phyloP scores from a whole-genome alignment of 1,140 invertebrate species.

The Thalassaphorura encarpata region DNA sequence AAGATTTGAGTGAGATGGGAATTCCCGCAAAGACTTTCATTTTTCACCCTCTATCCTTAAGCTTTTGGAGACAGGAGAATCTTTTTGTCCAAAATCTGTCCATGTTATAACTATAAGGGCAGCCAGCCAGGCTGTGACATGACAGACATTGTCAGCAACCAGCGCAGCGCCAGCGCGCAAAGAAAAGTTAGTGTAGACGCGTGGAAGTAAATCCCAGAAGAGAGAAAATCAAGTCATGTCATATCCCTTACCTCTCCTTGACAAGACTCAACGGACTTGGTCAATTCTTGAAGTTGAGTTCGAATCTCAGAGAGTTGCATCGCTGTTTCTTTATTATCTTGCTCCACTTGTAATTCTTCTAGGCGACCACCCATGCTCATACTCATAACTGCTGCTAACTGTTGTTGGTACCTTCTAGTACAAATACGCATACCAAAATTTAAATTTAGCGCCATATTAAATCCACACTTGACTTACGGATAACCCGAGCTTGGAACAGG shows the following conservation, averaged over 20 bases:
- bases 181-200: not conserved
- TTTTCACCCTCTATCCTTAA: too few species aligned
- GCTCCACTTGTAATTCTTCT: slow-evolving; percentile 72
- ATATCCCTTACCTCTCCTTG: slow-evolving; percentile 61
- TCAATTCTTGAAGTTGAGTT: slow-evolving; percentile 79
- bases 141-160: too few species aligned
- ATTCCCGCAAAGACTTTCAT: too few species aligned
- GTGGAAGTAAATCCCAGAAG: not conserved
- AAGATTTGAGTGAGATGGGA: too few species aligned
- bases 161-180: too few species aligned
- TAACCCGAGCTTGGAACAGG: slow-evolving; percentile 24
- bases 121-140: too few species aligned
- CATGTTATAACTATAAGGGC: not conserved
- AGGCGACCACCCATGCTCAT: slow-evolving; percentile 84
- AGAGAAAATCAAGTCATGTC: not conserved
- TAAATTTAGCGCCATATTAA: not conserved
- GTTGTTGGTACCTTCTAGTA: too few species aligned
- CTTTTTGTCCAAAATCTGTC: too few species aligned
- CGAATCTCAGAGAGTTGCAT: slow-evolving; percentile 81
- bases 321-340: slow-evolving; percentile 63
- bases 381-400: slow-evolving; percentile 91
- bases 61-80: too few species aligned
- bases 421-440: not conserved
- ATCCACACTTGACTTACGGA: too few species aligned
- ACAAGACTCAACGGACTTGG: slow-evolving; percentile 84